These are phyloP conservation scores for Embidobia sp. DNA, from an alignment of 2,888 invertebrate genomes.

Conservation along the genomic window DNA sequence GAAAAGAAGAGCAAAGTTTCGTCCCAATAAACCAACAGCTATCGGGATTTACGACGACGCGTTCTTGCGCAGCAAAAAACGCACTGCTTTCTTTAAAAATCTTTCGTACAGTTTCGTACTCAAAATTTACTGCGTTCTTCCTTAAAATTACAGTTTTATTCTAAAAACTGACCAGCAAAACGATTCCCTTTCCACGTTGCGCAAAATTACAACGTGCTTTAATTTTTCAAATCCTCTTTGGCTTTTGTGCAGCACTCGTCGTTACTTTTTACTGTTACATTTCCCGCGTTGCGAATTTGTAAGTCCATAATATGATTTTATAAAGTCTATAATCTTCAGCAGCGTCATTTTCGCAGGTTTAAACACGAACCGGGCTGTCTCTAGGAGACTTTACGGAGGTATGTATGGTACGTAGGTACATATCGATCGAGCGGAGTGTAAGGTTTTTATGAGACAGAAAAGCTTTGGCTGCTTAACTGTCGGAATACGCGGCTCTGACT, in stretches of 20 bases:
- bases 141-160: no score
- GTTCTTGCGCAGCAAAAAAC: not conserved
- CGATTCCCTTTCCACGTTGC: no score
- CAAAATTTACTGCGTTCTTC: no score
- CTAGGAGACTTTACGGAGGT: slow-evolving; percentile 30
- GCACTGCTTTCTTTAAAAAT: no score
- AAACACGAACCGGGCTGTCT: slow-evolving; percentile 31
- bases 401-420: slow-evolving; percentile 62
- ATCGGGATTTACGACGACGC: slow-evolving; percentile 6
- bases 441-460: slow-evolving; percentile 72
- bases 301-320: slow-evolving; percentile 25
- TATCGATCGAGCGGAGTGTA: slow-evolving; percentile 71
- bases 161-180: no score
- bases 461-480: slow-evolving; percentile 36
- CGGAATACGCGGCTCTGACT: slow-evolving; percentile 9
- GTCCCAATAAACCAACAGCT: slow-evolving; percentile 1
- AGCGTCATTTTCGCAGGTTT: slow-evolving; percentile 39
- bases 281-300: not conserved
- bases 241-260: no score
- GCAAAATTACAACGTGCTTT: no score
- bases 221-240: no score
- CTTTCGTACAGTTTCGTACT: no score
- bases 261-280: no score
- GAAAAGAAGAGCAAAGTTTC: slow-evolving; percentile 13
- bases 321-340: slow-evolving; percentile 29